These are phyloP conservation scores for Anarsia innoxiella DNA, from an alignment of 2,888 invertebrate genomes.

Conservation along the genomic window DNA sequence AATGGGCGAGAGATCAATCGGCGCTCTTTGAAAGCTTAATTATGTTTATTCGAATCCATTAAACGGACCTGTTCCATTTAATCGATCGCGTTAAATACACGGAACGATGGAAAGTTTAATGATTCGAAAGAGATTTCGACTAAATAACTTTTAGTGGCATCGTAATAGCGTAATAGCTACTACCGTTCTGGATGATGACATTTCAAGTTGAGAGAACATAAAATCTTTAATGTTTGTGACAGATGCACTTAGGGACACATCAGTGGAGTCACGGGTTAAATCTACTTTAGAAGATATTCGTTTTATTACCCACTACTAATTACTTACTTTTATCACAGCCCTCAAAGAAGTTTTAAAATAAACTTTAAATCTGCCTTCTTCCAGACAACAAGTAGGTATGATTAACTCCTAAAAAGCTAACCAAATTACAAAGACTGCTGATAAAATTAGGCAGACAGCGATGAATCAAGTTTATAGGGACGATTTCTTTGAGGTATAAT, in stretches of 20 bases:
- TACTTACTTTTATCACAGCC: no score
- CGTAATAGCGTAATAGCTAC: conserved; percentile 31
- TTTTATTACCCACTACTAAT: no score
- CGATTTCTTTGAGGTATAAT: conserved; percentile 9
- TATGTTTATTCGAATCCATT: conserved; percentile 65
- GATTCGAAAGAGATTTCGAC: conserved; percentile 27
- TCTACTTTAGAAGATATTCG: not conserved
- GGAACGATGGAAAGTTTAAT: conserved; percentile 38
- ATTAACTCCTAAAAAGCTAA: no score
- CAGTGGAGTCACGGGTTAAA: no score
- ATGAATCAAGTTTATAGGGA: conserved; percentile 4
- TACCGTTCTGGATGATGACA: conserved; percentile 34
- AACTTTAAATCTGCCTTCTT: no score
- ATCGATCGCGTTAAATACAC: conserved; percentile 43
- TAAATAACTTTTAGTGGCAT: no score
- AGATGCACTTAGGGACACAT: conserved; percentile 6
- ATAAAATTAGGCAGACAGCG: not conserved
- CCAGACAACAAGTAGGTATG: no score
- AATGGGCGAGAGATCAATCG: conserved; percentile 54
- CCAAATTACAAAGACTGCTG: not conserved
- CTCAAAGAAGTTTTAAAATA: no score
- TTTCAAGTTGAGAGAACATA: conserved; percentile 35
- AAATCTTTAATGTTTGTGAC: conserved; percentile 20
- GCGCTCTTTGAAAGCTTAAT: conserved; percentile 64
- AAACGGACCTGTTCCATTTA: conserved; percentile 53